A percentile compares a stretch with the other conserved stretches of the same genome.
These are phyloP conservation scores for Psilopsiagon aurifrons DNA, from an alignment of 2,113 vertebrate species.

Conservation along the genomic window DNA sequence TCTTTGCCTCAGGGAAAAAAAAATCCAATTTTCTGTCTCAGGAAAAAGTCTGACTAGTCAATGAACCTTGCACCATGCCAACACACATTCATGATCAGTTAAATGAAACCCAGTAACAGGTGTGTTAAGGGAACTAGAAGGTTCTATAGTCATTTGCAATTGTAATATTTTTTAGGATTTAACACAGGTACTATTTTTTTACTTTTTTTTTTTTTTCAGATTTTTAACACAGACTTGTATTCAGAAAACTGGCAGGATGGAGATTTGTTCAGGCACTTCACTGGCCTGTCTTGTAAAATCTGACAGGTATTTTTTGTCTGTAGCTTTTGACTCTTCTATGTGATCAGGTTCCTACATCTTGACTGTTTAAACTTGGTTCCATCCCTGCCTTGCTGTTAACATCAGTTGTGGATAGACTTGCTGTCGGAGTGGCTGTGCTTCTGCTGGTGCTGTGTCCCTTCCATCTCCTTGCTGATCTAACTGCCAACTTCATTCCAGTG, in stretches of 20 bases:
- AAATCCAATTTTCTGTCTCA: background rate
- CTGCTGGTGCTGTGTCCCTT: background rate
- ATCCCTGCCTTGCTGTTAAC: background rate
- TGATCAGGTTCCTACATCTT: background rate
- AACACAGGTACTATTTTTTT: background rate
- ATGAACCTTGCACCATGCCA: background rate
- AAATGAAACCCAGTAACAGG: background rate
- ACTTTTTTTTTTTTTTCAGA: background rate
- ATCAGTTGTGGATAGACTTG: background rate
- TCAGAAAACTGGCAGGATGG: background rate
- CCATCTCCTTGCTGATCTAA: background rate
- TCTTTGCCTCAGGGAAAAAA: background rate
- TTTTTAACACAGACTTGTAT: background rate
- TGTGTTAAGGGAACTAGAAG: background rate
- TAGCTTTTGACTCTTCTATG: background rate
- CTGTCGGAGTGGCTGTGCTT: background rate
- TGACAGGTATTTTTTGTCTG: background rate
- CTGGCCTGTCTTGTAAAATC: background rate
- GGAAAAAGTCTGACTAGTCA: background rate
- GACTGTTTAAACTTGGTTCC: background rate
- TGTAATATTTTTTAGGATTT: background rate
- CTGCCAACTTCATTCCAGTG: background rate
- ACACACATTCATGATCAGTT: background rate
- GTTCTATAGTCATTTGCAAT: background rate
- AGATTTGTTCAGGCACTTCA: background rate